Base-by-base conservation (phyloP, 2,888 invertebrate species). In the Agriotes lineatus region DNA sequence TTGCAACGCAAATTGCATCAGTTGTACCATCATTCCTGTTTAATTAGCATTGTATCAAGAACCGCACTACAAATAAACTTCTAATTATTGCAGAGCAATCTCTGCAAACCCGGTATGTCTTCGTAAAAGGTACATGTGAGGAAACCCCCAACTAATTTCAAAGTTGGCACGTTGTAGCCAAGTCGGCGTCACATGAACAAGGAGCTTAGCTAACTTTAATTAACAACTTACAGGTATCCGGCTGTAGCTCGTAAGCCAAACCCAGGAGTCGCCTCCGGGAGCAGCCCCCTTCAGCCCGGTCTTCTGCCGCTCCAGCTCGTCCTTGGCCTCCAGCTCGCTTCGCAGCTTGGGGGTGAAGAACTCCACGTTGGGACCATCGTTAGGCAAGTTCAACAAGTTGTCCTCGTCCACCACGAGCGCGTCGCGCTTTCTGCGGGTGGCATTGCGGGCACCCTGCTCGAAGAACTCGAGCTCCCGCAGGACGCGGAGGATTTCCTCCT, bases 221-320 rank as follows among this genome's bases (percentile, higher is more conserved):
- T 65, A 58, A 58, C 30, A 44, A 85, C 88, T 87, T 83, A 94
- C 94, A 79, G 95, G 94, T 75, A 96, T 94, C 75, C 95, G 89
- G 33, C 95, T 94, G 78, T 94, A 94, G 72, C 94, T 93, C 62
- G 95, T 94, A 73, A 96, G 84, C 92, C 95, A 95, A 73, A 95
- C 91, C 94, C 94, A 94, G 19, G 91, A 90, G 75, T 93, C 92
- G 1, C 91, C 92, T 0, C 91, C 92, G 0, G 91, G 90, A 0
- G 90, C 90, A 0, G 90, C 89, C 0, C 91, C 90, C 74, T 90
- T 90, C 3, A 87, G 85, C 0, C 90, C 91, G 0, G 88, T 89
- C 67, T 86, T 86, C 62, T 86, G 85, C 80, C 88, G 88, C 74
- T 89, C 88, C 25, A 87, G 86, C 2, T 88, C 87, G 72, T 91